Conservation (phyloP, 2,888 invertebrate genomes). For the Mesorhabditis belari region DNA sequence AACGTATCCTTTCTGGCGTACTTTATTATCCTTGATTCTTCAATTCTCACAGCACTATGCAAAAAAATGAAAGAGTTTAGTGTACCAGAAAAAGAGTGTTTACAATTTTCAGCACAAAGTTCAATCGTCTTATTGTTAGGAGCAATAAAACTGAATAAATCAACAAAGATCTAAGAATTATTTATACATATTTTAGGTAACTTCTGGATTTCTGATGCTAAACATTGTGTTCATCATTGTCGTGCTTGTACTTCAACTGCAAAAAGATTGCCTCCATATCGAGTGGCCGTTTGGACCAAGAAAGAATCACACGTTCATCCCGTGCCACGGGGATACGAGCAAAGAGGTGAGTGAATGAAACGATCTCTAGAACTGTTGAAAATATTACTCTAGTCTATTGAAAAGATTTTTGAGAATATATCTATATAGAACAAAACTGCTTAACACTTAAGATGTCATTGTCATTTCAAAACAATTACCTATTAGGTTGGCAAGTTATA, state of each 20-base stretch:
- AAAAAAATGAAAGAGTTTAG: neutral
- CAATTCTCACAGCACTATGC: neutral
- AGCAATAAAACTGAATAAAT: slow-evolving; percentile 3
- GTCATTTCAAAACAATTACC: slow-evolving; percentile 1
- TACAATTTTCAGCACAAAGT: neutral
- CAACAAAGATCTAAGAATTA: neutral
- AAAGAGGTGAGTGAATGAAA: slow-evolving; percentile 9
- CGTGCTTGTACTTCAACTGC: slow-evolving; percentile 93
- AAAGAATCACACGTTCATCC: slow-evolving; percentile 48
- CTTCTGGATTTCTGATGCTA: slow-evolving; percentile 94
- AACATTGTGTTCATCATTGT: slow-evolving; percentile 97
- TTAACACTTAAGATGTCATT: neutral
- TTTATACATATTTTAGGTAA: slow-evolving; percentile 57
- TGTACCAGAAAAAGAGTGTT: neutral
- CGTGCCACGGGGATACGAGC: slow-evolving; percentile 33
- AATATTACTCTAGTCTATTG: neutral
- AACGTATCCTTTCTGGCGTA: too few species aligned
- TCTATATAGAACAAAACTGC: too few species aligned
- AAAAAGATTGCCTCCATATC: slow-evolving; percentile 89
- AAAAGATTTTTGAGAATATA: neutral
- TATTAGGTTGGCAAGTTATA: too few species aligned
- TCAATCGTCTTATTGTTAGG: slow-evolving; percentile 2
- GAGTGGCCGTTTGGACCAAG: slow-evolving; percentile 74
- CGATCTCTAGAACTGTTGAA: neutral
- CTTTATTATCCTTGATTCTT: neutral